Evolutionary conservation across 2,113 vertebrate genomes (phyloP), one percentile per base, ranked within the genome.

Genomic region (Cebidichthys violaceus): DNA sequence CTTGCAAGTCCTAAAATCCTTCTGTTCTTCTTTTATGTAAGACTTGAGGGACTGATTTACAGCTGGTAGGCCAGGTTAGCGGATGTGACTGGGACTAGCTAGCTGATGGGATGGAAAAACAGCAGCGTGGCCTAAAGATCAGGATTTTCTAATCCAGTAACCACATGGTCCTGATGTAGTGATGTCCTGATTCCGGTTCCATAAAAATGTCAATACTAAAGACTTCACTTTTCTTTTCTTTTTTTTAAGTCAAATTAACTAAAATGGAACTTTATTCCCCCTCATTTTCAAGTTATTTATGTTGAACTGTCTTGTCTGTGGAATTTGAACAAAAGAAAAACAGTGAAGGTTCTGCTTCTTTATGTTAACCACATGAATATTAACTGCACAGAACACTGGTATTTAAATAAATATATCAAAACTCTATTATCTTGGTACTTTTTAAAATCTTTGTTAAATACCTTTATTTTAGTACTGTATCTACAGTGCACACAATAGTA

Each of bases 41-140:
- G 4, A 82, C 35, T 39, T 39, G 35, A 50, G 27, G 75, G 20
- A 69, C 15, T 82, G 57, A 79, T 59, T 82, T 82, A 47, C 29
- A n/a, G 24, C 17, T 24, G 14, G 6, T 35, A 62, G 55, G n/a
- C 6, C 39, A 41, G 29, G 22, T 75, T 52, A 64, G 17, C 9
- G 24, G 7, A 39, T 52, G 35, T 60, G 70, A 35, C 65, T 39
- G 20, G 22, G 59, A 35, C 47, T 50, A 29, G 75, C 37, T 35
- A 61, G 52, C 54, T 55, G 73, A 82, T 77, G 8, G 10, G 17
- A 61, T 1, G 45, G 9, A 24, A 50, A 69, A 70, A 27, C 70
- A 62, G 61, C n/a, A 55, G 45, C 3, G 52, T 33, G 9, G 47
- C 27, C 10, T 39, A 4, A 37, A 60, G 52, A 61, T 50, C 24